Conservation (phyloP, 2,888 invertebrate genomes). For the Microctonus brassicae region DNA sequence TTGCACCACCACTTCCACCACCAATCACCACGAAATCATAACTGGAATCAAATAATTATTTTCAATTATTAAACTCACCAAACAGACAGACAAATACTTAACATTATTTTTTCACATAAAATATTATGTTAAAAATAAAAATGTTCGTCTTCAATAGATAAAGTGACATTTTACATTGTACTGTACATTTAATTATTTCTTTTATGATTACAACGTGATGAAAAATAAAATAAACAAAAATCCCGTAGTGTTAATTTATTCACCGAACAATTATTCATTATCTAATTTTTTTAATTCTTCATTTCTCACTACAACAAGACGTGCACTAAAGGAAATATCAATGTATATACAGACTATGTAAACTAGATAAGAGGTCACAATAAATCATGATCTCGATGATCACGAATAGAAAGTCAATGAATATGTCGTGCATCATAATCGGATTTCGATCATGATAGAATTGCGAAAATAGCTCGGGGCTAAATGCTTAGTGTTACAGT, state of each 20-base stretch:
- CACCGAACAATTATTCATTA: not conserved
- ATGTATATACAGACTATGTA: not conserved
- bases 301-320: not conserved
- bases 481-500: slow-evolving; percentile 24
- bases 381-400: slow-evolving; percentile 4
- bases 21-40: slow-evolving; percentile 85
- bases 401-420: slow-evolving; percentile 17
- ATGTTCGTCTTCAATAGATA: too few relatives aligned
- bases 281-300: not conserved
- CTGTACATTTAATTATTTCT: too few relatives aligned
- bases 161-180: too few relatives aligned
- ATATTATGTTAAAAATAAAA: too few relatives aligned
- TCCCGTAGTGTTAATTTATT: too few relatives aligned
- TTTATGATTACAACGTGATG: too few relatives aligned
- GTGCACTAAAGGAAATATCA: not conserved
- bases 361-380: slow-evolving; percentile 2
- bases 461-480: slow-evolving; percentile 44
- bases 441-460: slow-evolving; percentile 13
- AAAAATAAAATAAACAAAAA: too few relatives aligned
- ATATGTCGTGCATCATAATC: slow-evolving; percentile 14
- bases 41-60: slow-evolving; percentile 48
- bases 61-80: too few relatives aligned
- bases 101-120: too few relatives aligned
- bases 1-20: slow-evolving; percentile 80
- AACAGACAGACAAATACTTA: too few relatives aligned